Evolutionary conservation across 2,888 invertebrate species (phyloP).

Genomic region (Callyntrura guangdongensis): DNA sequence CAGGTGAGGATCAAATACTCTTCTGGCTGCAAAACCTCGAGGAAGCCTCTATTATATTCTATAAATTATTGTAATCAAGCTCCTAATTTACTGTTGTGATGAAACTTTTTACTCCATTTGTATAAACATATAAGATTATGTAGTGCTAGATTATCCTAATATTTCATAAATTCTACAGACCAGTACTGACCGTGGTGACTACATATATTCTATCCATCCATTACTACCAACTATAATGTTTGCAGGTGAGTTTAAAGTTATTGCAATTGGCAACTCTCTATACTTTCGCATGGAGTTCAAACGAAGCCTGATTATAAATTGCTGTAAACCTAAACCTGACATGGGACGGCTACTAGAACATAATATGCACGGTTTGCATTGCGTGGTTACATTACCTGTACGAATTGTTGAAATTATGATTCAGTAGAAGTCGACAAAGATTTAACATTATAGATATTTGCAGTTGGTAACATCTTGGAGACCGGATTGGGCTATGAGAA

Average conservation of each 20-base stretch:
- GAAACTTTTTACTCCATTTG: constrained; percentile 2
- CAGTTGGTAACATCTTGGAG: constrained; percentile 15
- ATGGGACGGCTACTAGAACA: background rate
- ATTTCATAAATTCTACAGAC: background rate
- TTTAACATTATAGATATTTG: constrained; percentile 14
- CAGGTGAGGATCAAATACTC: constrained; percentile 82
- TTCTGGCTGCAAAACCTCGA: constrained; percentile 76
- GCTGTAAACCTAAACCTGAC: background rate
- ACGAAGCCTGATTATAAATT: background rate
- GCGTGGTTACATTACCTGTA: background rate
- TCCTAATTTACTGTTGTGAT: constrained; percentile 44
- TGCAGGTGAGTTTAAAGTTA: too few species aligned
- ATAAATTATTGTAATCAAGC: constrained; percentile 65
- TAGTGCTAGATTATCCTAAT: constrained; percentile 14
- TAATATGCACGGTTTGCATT: background rate
- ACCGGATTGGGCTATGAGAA: background rate
- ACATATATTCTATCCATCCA: background rate
- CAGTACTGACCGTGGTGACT: background rate
- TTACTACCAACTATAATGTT: too few species aligned
- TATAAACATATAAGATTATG: background rate
- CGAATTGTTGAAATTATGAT: background rate
- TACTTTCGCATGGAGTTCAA: background rate
- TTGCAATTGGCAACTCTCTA: too few species aligned
- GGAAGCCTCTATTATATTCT: constrained; percentile 76
- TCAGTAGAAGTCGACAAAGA: constrained; percentile 18